Evolutionary conservation across 2,888 invertebrate species (phyloP).

Genomic region (Drosophila pseudotakahashii): DNA sequence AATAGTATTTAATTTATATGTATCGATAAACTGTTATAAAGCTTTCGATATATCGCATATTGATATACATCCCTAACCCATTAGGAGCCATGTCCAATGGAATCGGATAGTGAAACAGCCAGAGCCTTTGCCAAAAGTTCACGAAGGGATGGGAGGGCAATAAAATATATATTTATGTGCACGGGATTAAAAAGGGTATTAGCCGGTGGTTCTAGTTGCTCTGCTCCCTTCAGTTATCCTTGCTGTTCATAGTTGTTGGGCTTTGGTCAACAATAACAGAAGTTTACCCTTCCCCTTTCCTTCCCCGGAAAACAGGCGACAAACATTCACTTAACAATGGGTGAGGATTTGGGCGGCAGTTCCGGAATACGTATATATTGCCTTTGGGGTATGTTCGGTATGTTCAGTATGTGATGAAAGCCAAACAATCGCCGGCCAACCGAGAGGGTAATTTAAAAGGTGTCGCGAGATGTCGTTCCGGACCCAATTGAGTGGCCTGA

Average conservation of each 20-base stretch:
- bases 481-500: too few species aligned
- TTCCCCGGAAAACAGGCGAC: conserved; percentile 42
- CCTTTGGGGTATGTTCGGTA: conserved; percentile 7
- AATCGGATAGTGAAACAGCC: not conserved
- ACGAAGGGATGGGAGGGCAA: conserved; percentile 21
- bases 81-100: not conserved
- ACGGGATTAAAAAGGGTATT: conserved; percentile 66
- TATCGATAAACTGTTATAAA: too few species aligned
- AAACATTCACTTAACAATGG: conserved; percentile 44
- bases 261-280: conserved; percentile 44
- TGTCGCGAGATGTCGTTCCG: conserved; percentile 11
- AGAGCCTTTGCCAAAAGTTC: not conserved
- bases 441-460: conserved; percentile 16
- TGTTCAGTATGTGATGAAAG: conserved; percentile 29
- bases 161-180: conserved; percentile 65
- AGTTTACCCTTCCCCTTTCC: conserved; percentile 7
- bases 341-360: not conserved
- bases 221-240: conserved; percentile 18
- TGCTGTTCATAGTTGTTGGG: conserved; percentile 41
- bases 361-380: not conserved
- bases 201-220: conserved; percentile 44
- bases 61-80: not conserved
- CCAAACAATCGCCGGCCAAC: conserved; percentile 24
- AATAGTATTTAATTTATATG: too few species aligned
- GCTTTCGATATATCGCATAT: not conserved